Conservation (phyloP, 23 tunicate genomes). For the Phallusia fumigata region DNA sequence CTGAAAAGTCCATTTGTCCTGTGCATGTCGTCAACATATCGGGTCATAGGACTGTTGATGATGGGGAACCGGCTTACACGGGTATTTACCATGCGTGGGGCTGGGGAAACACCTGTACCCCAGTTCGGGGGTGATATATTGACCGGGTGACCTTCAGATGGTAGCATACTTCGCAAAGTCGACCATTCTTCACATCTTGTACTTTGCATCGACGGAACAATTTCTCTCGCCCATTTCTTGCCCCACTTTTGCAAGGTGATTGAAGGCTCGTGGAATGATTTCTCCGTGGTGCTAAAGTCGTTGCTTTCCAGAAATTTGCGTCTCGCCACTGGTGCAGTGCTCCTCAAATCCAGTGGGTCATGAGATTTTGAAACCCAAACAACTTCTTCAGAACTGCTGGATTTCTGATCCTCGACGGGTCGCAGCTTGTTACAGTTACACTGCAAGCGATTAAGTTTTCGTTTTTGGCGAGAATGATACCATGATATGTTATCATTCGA, state of each 20-base stretch:
- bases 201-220: conserved; percentile 29
- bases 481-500: conserved; percentile 12
- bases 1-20: conserved; percentile 38
- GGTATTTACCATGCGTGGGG: conserved; percentile 34
- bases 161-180: conserved; percentile 64
- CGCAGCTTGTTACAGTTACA: neutral
- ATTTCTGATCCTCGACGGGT: neutral
- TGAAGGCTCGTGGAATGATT: conserved; percentile 34
- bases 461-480: conserved; percentile 9
- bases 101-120: conserved; percentile 66
- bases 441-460: conserved; percentile 12
- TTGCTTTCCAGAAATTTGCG: conserved; percentile 17
- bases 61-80: conserved; percentile 43
- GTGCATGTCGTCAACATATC: conserved; percentile 52
- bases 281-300: neutral
- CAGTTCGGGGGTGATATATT: conserved; percentile 56
- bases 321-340: conserved; percentile 66
- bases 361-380: conserved; percentile 78
- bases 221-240: conserved; percentile 41
- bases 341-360: conserved; percentile 61
- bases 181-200: conserved; percentile 96
- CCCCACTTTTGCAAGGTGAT: conserved; percentile 48
- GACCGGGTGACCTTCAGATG: conserved; percentile 63
- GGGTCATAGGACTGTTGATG: conserved; percentile 73
- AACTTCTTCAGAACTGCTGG: conserved; percentile 29